phyloP scores from a whole-genome alignment of 2,888 invertebrate genomes.

The Serripes groenlandicus region DNA sequence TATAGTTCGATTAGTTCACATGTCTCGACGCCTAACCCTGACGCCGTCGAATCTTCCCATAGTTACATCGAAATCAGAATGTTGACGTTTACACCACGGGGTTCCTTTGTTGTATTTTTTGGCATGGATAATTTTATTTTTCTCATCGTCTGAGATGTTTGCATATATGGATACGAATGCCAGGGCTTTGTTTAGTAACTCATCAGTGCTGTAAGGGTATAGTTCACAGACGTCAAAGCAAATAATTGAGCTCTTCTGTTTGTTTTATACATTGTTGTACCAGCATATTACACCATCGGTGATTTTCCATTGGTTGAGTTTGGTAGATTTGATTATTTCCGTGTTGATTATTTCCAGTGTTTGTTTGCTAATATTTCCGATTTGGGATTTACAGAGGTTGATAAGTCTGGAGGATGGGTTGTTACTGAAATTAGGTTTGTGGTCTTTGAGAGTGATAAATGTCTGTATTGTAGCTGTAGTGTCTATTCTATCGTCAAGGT shows the following conservation, averaged over 20 bases:
- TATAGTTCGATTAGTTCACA: constrained; percentile 8
- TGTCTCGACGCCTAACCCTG: constrained; percentile 1
- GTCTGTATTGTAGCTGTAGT: constrained; percentile 1
- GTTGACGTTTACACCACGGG: not conserved
- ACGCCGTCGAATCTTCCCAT: constrained; percentile 2
- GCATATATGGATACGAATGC: not conserved
- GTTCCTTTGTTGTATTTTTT: not conserved
- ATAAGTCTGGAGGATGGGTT: constrained; percentile 4
- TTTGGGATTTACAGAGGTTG: constrained; percentile 1
- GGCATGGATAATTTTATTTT: not conserved
- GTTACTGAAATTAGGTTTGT: constrained; percentile 2
- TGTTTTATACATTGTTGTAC: not conserved
- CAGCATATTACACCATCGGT: not conserved
- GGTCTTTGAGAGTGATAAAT: constrained; percentile 11
- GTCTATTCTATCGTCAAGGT: not conserved
- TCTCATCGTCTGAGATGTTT: not conserved
- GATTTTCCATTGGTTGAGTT: constrained; percentile 2
- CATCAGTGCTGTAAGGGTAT: not conserved
- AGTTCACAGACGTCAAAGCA: constrained; percentile 1
- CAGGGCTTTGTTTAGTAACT: constrained; percentile 1
- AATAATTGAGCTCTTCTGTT: not conserved
- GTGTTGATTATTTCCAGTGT: constrained; percentile 1
- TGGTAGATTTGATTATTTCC: not conserved
- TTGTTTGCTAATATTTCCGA: constrained; percentile 9
- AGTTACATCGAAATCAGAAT: not conserved